Evolutionary conservation across 2,797 vertebrate species (phyloP).

Genomic region (Micropoecilia bifurca): DNA sequence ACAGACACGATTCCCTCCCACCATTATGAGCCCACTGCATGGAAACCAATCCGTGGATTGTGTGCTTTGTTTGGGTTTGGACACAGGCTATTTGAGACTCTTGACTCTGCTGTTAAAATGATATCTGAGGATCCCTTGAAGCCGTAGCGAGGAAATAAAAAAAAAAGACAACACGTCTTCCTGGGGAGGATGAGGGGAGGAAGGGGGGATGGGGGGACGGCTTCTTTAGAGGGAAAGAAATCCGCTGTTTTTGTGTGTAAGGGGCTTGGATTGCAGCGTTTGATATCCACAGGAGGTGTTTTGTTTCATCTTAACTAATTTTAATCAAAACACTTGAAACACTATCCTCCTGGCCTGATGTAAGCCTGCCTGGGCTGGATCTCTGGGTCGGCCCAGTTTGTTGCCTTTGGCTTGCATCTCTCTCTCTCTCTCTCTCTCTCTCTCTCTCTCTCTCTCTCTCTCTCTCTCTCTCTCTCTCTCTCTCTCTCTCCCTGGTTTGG

Average conservation of each 20-base stretch:
- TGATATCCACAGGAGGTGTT: constrained; percentile 94
- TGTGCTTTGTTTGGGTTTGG: constrained; percentile 77
- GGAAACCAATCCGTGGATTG: constrained; percentile 72
- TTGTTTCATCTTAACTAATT: constrained; percentile 99
- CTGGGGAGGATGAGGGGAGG: constrained; percentile 20
- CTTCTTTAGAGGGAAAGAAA: constrained; percentile 73
- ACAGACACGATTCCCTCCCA: constrained; percentile 58
- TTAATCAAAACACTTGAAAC: constrained; percentile 99
- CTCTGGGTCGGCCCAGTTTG: constrained; percentile 89
- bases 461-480: constrained; percentile 71
- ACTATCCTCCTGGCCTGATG: constrained; percentile 93
- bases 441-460: constrained; percentile 75
- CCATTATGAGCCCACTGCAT: constrained; percentile 58
- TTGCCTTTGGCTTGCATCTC: constrained; percentile 94
- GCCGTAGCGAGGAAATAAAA: constrained; percentile 56
- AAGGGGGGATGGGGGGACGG: constrained; percentile 65
- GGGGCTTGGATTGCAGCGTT: constrained; percentile 91
- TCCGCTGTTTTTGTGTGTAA: constrained; percentile 77
- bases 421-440: constrained; percentile 72
- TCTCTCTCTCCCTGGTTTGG: constrained; percentile 85
- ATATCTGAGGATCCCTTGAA: constrained; percentile 67
- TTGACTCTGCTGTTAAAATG: constrained; percentile 53
- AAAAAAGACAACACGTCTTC: constrained; percentile 61
- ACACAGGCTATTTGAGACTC: constrained; percentile 68
- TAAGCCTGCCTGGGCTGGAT: constrained; percentile 93